Conservation (phyloP, 2,888 invertebrate genomes). For the Antheraea assamensis region DNA sequence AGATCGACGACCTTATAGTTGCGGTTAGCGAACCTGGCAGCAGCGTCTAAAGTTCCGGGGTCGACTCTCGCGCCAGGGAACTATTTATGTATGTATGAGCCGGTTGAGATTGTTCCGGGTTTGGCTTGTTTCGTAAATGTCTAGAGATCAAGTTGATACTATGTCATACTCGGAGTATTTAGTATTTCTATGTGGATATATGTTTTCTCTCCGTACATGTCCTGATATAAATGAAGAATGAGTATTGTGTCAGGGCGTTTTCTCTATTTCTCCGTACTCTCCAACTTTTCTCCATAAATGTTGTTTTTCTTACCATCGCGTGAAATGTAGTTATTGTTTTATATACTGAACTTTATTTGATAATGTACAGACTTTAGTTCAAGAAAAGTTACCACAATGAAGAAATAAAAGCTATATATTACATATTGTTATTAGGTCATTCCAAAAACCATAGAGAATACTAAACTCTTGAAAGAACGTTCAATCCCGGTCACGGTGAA, state of each 20-base stretch:
- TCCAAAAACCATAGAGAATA: neutral
- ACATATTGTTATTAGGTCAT: neutral
- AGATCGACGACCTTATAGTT: constrained; percentile 23
- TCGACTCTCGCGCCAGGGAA: constrained; percentile 7
- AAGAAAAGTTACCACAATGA: neutral
- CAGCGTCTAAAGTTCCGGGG: constrained; percentile 11
- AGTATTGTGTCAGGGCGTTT: too few relatives aligned
- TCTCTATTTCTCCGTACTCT: too few relatives aligned
- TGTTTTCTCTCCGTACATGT: too few relatives aligned
- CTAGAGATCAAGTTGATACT: constrained; percentile 6
- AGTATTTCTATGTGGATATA: neutral
- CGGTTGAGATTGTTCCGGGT: constrained; percentile 14
- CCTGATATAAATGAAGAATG: too few relatives aligned
- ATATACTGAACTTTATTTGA: neutral
- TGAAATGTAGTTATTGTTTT: neutral
- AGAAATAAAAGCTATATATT: neutral
- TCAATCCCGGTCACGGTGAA: too few relatives aligned
- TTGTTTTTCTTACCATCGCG: neutral
- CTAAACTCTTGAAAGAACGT: too few relatives aligned
- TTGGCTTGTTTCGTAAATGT: constrained; percentile 7
- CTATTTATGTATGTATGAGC: constrained; percentile 13
- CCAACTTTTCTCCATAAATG: neutral
- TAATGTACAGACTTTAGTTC: neutral
- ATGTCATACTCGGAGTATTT: neutral
- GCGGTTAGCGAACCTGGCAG: constrained; percentile 14